Evolutionary conservation across 1,140 invertebrate genomes (phyloP).

Genomic region (Galleria mellonella): DNA sequence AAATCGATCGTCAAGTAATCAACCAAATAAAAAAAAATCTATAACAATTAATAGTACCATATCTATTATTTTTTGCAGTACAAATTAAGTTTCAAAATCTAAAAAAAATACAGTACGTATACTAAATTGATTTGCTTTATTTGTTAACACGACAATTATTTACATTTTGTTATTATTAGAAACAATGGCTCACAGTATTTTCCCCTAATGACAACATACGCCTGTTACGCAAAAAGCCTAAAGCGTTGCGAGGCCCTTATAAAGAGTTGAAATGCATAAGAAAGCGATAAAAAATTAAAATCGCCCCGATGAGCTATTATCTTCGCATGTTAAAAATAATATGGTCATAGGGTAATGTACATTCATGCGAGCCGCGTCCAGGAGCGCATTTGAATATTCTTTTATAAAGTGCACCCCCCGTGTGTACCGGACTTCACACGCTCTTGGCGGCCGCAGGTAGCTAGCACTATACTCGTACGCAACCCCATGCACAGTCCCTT

Average conservation of each 20-base stretch:
- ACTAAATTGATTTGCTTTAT: too few relatives aligned
- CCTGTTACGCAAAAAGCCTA: constrained; percentile 53
- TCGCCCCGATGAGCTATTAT: constrained; percentile 72
- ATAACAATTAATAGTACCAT: too few relatives aligned
- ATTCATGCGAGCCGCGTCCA: constrained; percentile 70
- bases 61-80: too few relatives aligned
- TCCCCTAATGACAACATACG: constrained; percentile 56
- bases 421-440: constrained; percentile 69
- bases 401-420: constrained; percentile 45
- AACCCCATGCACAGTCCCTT: constrained; percentile 21
- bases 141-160: too few relatives aligned
- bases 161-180: too few relatives aligned
- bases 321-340: constrained; percentile 72
- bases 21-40: too few relatives aligned
- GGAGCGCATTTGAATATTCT: constrained; percentile 66
- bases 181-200: constrained; percentile 33
- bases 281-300: constrained; percentile 70
- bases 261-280: constrained; percentile 50
- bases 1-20: too few relatives aligned
- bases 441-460: constrained; percentile 23
- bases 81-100: too few relatives aligned
- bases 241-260: constrained; percentile 60
- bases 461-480: constrained; percentile 45
- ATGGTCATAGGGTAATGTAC: constrained; percentile 69
- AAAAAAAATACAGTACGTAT: too few relatives aligned